These are phyloP conservation scores for Lophotis ruficrista DNA, from an alignment of 2,113 vertebrate genomes.

Conservation along the genomic window DNA sequence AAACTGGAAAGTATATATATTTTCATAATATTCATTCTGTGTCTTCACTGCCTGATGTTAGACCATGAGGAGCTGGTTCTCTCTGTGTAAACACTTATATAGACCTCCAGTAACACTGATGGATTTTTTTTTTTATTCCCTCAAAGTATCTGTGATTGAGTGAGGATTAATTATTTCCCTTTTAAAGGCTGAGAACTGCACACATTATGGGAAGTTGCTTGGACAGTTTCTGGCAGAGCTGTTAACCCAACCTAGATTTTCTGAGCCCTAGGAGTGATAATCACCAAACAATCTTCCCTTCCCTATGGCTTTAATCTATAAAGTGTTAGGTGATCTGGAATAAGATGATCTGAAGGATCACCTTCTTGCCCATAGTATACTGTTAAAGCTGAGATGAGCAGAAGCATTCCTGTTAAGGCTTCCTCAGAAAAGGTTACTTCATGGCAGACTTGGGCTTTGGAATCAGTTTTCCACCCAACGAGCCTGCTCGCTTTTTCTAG, in stretches of 20 bases:
- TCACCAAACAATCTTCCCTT: background rate
- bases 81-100: background rate
- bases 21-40: background rate
- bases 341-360: background rate
- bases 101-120: background rate
- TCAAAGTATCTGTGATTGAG: background rate
- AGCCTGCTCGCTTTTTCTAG: background rate
- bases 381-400: background rate
- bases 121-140: background rate
- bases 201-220: background rate
- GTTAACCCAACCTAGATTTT: background rate
- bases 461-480: background rate
- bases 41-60: background rate
- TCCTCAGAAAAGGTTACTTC: background rate
- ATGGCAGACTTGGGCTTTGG: background rate
- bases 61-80: background rate
- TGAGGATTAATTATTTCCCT: background rate
- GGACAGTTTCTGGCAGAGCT: rapidly evolving
- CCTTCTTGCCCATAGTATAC: background rate
- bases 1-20: background rate
- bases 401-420: background rate
- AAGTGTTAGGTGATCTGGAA: background rate
- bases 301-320: background rate
- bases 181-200: background rate
- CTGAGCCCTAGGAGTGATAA: background rate